Percentiles rank a stretch among this genome's conserved stretches.
phyloP scores from a whole-genome alignment of 2,113 vertebrate species.

The Trogon melanurus region DNA sequence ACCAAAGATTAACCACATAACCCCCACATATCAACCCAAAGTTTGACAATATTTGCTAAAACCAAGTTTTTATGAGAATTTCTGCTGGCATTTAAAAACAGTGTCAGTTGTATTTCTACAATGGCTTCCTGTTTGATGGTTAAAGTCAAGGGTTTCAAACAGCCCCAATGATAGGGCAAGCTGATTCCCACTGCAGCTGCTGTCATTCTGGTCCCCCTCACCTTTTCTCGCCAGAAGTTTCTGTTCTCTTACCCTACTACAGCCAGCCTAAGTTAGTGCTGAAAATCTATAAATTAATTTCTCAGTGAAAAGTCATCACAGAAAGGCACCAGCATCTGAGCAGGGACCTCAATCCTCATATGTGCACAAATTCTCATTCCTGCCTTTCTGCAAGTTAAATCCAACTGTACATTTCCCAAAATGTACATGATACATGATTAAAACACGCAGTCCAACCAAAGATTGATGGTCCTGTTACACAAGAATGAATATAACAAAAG shows the following conservation, averaged over 20 bases:
- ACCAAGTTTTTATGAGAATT: neutral
- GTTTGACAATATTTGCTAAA: neutral
- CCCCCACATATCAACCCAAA: neutral
- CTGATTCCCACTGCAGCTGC: neutral
- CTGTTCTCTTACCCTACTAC: neutral
- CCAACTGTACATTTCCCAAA: neutral
- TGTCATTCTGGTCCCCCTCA: neutral
- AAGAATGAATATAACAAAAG: neutral
- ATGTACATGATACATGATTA: neutral
- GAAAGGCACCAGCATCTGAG: neutral
- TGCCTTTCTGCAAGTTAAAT: neutral
- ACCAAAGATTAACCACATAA: accelerated
- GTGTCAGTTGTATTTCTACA: neutral
- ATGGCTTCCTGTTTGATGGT: neutral
- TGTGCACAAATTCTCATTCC: neutral
- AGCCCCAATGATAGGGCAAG: neutral
- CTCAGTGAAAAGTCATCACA: neutral
- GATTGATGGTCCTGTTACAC: accelerated
- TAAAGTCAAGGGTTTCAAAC: neutral
- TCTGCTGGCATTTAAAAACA: neutral
- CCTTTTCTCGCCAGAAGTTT: neutral
- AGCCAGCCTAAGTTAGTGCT: neutral
- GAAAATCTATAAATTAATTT: neutral
- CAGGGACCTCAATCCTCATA: accelerated
- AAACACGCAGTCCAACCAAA: neutral